Evolutionary conservation across 2,113 vertebrate species (phyloP).

Genomic region (Malurus melanocephalus): DNA sequence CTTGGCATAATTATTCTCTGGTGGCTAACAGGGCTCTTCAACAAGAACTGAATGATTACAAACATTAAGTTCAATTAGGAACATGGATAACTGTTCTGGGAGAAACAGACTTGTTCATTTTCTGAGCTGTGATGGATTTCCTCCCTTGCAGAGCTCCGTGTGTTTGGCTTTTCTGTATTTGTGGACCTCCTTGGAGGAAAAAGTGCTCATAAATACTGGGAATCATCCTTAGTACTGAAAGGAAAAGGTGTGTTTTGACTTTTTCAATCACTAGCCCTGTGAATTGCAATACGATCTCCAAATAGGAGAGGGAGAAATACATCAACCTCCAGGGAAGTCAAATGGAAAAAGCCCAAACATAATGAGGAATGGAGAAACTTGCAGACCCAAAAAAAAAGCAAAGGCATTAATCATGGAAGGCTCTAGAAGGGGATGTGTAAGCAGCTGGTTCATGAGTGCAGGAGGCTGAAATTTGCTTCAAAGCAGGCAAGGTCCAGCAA

Average conservation of each 20-base stretch:
- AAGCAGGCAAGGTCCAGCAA: background rate
- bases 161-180: background rate
- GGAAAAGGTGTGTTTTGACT: background rate
- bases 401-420: background rate
- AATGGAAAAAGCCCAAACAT: background rate
- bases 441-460: background rate
- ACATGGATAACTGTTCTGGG: background rate
- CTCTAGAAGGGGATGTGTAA: background rate
- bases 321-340: background rate
- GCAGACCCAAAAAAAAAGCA: background rate
- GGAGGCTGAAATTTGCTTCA: background rate
- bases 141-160: background rate
- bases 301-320: background rate
- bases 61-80: constrained; percentile 17
- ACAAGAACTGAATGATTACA: background rate
- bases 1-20: constrained; percentile 1
- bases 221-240: background rate
- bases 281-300: background rate
- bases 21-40: background rate
- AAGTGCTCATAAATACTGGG: background rate
- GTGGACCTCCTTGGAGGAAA: background rate
- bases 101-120: background rate
- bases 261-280: background rate
- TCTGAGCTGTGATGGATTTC: background rate
- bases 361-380: background rate